Evolutionary conservation across 2,113 vertebrate species (phyloP).

Genomic region (Sebastes fasciatus): DNA sequence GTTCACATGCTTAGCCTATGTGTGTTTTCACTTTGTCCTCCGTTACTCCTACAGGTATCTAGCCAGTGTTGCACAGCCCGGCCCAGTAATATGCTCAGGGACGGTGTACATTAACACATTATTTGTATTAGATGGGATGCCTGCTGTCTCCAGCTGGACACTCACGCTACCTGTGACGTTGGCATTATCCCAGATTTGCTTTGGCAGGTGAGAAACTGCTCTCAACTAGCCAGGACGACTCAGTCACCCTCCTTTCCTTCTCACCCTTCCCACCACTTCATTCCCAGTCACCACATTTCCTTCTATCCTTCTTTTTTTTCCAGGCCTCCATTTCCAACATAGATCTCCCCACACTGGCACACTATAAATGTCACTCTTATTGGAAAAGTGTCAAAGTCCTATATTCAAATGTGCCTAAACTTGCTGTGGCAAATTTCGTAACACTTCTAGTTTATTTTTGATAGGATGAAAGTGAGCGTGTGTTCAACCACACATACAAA

Average conservation of each 20-base stretch:
- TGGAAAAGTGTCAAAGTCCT: conserved; percentile 45
- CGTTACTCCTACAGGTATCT: conserved; percentile 47
- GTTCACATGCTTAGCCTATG: not conserved
- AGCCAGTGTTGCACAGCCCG: conserved; percentile 34
- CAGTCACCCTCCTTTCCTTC: conserved; percentile 3
- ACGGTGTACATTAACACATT: conserved; percentile 57
- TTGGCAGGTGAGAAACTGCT: conserved; percentile 69
- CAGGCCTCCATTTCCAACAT: not conserved
- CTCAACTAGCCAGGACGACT: conserved; percentile 47
- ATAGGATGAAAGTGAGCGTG: conserved; percentile 56
- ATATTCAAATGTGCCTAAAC: conserved; percentile 42
- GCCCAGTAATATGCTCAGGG: conserved; percentile 38
- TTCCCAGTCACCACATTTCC: conserved; percentile 6
- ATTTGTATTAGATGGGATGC: conserved; percentile 65
- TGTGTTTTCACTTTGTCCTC: conserved; percentile 7
- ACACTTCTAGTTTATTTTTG: conserved; percentile 19
- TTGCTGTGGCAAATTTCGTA: conserved; percentile 25
- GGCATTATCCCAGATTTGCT: conserved; percentile 73
- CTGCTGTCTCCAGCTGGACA: conserved; percentile 72
- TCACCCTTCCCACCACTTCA: not conserved
- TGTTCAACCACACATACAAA: conserved; percentile 33
- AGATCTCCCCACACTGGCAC: conserved; percentile 2
- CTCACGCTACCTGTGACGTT: conserved; percentile 61
- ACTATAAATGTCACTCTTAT: conserved; percentile 31
- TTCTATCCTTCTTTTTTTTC: conserved; percentile 9